phyloP scores from a whole-genome alignment of 2,888 invertebrate genomes.

The Leptopilina syphax region DNA sequence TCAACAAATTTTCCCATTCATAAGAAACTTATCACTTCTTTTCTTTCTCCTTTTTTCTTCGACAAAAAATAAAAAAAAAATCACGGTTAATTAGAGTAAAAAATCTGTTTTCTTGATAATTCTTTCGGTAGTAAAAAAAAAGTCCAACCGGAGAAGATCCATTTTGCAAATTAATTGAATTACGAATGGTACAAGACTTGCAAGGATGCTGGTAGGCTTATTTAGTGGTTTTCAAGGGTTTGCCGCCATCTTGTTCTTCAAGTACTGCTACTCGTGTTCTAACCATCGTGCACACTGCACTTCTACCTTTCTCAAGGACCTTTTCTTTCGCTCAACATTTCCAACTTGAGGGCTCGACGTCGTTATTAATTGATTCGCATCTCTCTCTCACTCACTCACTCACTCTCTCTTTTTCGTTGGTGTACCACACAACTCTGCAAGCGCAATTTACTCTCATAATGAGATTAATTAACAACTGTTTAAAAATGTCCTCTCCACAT shows the following conservation, averaged over 20 bases:
- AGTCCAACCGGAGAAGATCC: neutral
- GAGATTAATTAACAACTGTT: constrained; percentile 62
- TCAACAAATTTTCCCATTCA: too few species aligned
- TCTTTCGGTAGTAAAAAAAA: neutral
- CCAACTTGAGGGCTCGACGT: constrained; percentile 23
- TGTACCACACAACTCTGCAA: constrained; percentile 45
- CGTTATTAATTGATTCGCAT: constrained; percentile 64
- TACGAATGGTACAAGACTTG: constrained; percentile 12
- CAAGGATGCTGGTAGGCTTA: constrained; percentile 19
- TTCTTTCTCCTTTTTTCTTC: too few species aligned
- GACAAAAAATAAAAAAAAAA: too few species aligned
- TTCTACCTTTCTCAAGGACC: constrained; percentile 39
- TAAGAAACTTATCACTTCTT: too few species aligned
- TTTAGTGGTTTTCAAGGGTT: constrained; percentile 27
- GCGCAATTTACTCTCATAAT: constrained; percentile 61
- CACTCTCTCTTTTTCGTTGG: constrained; percentile 37
- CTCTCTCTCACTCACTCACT: constrained; percentile 42
- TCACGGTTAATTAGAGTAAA: neutral
- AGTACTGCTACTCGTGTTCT: constrained; percentile 29
- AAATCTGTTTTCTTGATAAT: neutral
- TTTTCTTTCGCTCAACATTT: constrained; percentile 20
- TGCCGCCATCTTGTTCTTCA: constrained; percentile 39
- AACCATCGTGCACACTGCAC: constrained; percentile 8
- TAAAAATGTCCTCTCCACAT: constrained; percentile 36
- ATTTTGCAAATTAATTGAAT: constrained; percentile 29